A percentile compares a stretch with the other conserved stretches of the same genome.
Evolutionary conservation across 2,797 vertebrate species (phyloP).

Genomic region (Smutsia temminckii): DNA sequence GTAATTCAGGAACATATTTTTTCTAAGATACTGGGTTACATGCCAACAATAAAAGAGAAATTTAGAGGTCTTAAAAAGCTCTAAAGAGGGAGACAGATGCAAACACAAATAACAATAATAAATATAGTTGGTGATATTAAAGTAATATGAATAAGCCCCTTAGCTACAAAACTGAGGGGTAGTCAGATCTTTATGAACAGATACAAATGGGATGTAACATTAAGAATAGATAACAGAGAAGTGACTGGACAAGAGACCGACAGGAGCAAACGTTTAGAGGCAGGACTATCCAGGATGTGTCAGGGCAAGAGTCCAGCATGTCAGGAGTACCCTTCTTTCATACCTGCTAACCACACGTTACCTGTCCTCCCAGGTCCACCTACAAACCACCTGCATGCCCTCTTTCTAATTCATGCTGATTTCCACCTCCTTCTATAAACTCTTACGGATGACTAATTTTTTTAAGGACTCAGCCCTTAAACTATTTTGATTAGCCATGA

Average conservation of each 20-base stretch:
- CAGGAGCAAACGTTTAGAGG: not conserved
- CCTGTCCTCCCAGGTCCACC: not conserved
- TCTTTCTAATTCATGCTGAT: not conserved
- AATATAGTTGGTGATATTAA: not conserved
- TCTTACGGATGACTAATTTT: not conserved
- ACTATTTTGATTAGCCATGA: not conserved
- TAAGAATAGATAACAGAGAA: not conserved
- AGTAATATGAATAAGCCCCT: not conserved
- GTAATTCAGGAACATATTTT: not conserved
- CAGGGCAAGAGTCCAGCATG: not conserved
- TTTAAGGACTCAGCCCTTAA: not conserved
- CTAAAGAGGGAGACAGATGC: not conserved
- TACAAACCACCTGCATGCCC: not conserved
- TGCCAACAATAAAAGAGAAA: not conserved
- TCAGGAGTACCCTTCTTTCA: not conserved
- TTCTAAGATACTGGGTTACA: not conserved
- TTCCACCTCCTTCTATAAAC: not conserved
- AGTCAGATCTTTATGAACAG: not conserved
- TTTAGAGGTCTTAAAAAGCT: not conserved
- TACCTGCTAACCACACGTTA: not conserved
- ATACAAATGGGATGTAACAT: not conserved
- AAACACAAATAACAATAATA: not conserved
- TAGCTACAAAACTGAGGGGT: not conserved
- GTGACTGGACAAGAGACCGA: too few relatives aligned
- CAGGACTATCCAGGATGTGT: rapidly evolving